Evolutionary conservation across 2,888 invertebrate species (phyloP).

Genomic region (Taenaris catops): DNA sequence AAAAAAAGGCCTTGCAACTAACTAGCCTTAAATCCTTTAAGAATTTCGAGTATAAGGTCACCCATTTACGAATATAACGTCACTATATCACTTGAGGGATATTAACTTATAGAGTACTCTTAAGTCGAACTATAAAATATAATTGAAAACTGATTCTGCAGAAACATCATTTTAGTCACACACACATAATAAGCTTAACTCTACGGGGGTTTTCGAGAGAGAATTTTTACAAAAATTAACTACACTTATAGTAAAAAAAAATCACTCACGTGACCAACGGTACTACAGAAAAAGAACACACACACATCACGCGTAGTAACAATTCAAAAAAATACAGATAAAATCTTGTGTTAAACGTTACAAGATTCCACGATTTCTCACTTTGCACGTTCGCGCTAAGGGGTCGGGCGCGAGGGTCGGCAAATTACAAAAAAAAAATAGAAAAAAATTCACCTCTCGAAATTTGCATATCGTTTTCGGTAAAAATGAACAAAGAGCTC

Average conservation of each 20-base stretch:
- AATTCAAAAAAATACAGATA: constrained; percentile 39
- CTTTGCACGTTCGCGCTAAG: constrained; percentile 13
- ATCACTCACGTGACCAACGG: constrained; percentile 5
- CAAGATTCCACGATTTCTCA: constrained; percentile 50
- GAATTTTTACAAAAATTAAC: constrained; percentile 34
- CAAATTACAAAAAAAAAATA: constrained; percentile 31
- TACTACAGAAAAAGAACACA: not conserved
- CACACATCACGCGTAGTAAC: constrained; percentile 5
- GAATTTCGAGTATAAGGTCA: constrained; percentile 74
- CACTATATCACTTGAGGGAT: constrained; percentile 72
- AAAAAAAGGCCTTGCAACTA: constrained; percentile 71
- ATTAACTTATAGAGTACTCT: constrained; percentile 56
- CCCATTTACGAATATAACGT: constrained; percentile 66
- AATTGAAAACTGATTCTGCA: constrained; percentile 58
- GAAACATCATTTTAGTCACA: constrained; percentile 68
- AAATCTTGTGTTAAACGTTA: constrained; percentile 40
- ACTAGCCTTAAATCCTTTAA: constrained; percentile 73
- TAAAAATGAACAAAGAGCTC: constrained; percentile 59
- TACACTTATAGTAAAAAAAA: constrained; percentile 4
- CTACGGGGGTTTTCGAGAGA: constrained; percentile 59
- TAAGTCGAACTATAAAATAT: constrained; percentile 39
- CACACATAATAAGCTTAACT: constrained; percentile 57
- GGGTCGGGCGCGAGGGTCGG: constrained; percentile 20
- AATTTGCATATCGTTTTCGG: constrained; percentile 57
- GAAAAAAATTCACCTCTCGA: constrained; percentile 53